Conservation (phyloP, 1,140 invertebrate genomes). For the Pteromalus puparum region DNA sequence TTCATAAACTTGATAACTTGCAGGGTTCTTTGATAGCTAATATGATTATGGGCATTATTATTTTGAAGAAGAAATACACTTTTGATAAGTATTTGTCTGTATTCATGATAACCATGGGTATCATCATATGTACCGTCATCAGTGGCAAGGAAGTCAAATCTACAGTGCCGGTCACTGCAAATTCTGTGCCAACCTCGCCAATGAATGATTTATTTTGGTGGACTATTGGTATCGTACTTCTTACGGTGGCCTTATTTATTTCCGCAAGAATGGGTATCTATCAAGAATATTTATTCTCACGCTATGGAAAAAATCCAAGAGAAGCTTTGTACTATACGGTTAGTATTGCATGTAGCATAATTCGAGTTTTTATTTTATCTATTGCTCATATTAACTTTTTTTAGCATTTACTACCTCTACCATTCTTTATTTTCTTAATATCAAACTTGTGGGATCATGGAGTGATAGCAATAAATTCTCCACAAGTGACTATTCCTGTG, state of each 20-base stretch:
- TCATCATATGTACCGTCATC: slow-evolving; percentile 93
- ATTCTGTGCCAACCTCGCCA: slow-evolving; percentile 61
- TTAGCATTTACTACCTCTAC: slow-evolving; percentile 90
- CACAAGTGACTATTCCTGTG: slow-evolving; percentile 73
- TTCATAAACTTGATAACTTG: slow-evolving; percentile 57
- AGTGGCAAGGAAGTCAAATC: slow-evolving; percentile 83
- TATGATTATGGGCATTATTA: slow-evolving; percentile 95
- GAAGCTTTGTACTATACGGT: slow-evolving; percentile 96
- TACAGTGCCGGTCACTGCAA: slow-evolving; percentile 58
- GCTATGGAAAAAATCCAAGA: slow-evolving; percentile 94
- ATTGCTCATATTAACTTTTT: slow-evolving; percentile 63
- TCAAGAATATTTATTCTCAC: slow-evolving; percentile 92
- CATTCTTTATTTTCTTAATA: slow-evolving; percentile 86
- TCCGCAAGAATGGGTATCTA: slow-evolving; percentile 98
- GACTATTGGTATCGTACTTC: slow-evolving; percentile 87
- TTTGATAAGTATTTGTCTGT: slow-evolving; percentile 94
- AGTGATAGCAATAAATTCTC: slow-evolving; percentile 77
- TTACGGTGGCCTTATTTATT: slow-evolving; percentile 92
- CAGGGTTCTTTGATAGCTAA: slow-evolving; percentile 97
- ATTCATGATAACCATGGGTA: slow-evolving; percentile 93
- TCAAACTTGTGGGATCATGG: slow-evolving; percentile 86
- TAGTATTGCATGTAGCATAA: not conserved
- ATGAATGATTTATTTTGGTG: slow-evolving; percentile 87
- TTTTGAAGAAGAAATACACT: slow-evolving; percentile 90
- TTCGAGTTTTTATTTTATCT: not conserved